Base-by-base conservation (phyloP, 2,888 invertebrate genomes). In the Acanthosepion pharaonis region DNA sequence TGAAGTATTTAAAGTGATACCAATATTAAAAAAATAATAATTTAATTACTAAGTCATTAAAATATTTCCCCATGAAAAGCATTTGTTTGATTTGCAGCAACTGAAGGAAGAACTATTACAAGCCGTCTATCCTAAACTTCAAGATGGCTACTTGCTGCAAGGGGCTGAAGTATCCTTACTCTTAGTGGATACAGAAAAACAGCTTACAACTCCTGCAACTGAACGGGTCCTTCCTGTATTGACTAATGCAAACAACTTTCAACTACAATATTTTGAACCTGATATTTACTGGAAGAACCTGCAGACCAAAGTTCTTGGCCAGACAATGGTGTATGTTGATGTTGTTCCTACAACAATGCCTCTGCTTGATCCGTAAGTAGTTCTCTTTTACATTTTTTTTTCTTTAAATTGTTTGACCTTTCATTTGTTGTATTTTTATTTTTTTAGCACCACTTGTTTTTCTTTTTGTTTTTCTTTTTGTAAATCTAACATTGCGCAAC, bases 251-350 rank as follows among this genome's bases (percentile, higher is more conserved):
- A 93, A 93, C 5, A 6, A 93, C 53, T 49, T 93, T 53, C 93
- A 93, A 53, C 53, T 93, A n/a, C 93, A 95, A 48, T 96, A 95
- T 94, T 96, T 97, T 95, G 95, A 96, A 53, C 95, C 94, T 6
- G 78, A 95, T 23, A 93, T 64, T 9, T 97, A 97, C 95, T 96
- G 95, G 95, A 94, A 95, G 1, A 96, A 98, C 97, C 98, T 99
- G 92, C 98, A 98, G 95, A 98, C 99, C 0, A 98, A 98, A 94
- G 97, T 98, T 78, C 97, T 99, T 94, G 99, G 99, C 8, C 98
- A 99, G 42, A 98, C 99, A 94, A 98, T 99, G 25, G 98, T 99
- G 95, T 99, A 99, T 98, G 98, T 98, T 5, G 99, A 99, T 96
- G 98, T 98, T 94, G 97, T 99, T 96, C 98, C 98, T 91, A 98